Conservation (phyloP, 2,888 invertebrate genomes). For the Dinocampus coccinellae region DNA sequence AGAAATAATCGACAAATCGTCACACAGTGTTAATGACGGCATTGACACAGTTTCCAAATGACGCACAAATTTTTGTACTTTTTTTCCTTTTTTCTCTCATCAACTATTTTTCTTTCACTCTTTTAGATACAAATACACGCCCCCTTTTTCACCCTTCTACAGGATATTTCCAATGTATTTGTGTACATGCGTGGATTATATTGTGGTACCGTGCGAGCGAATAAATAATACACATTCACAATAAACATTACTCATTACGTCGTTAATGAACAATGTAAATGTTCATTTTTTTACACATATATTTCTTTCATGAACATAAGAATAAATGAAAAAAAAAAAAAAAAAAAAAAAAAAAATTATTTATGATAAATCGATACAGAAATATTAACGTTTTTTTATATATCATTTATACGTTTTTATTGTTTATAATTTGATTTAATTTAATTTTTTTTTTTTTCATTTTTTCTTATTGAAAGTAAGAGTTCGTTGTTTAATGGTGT, state of each 20-base stretch:
- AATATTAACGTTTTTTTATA: not conserved
- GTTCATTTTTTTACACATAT: constrained; percentile 25
- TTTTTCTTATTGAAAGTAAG: constrained; percentile 27
- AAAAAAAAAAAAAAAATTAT: not conserved
- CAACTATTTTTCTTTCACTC: too few species aligned
- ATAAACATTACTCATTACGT: constrained; percentile 18
- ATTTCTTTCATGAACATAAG: not conserved
- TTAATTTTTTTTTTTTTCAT: not conserved
- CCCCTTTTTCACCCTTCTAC: not conserved
- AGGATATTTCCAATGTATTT: constrained; percentile 2
- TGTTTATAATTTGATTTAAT: not conserved
- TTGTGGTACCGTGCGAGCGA: constrained; percentile 11
- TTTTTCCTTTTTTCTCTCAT: too few species aligned
- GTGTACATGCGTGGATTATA: too few species aligned
- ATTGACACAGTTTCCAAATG: constrained; percentile 58
- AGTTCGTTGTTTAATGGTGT: not conserved
- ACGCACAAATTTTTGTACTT: constrained; percentile 42
- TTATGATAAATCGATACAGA: not conserved
- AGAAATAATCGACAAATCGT: constrained; percentile 33
- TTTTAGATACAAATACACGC: too few species aligned
- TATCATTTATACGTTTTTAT: not conserved
- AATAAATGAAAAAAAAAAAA: too few species aligned
- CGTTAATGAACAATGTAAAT: constrained; percentile 39
- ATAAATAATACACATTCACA: constrained; percentile 22
- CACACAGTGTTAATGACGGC: constrained; percentile 46